Evolutionary conservation across 2,113 vertebrate species (phyloP).

Genomic region (Sebastes fasciatus): DNA sequence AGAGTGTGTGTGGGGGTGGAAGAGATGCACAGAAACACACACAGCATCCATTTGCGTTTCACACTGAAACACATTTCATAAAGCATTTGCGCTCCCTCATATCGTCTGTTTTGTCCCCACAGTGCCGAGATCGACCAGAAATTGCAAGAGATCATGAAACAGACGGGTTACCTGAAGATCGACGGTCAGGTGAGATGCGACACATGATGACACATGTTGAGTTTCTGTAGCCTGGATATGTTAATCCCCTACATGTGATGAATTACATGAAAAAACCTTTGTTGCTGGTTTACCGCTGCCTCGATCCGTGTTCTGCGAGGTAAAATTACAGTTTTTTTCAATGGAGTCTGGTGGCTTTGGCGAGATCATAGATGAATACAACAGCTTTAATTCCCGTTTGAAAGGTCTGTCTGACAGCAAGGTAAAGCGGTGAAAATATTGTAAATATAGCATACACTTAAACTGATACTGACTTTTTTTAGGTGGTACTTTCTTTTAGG

Average conservation of each 20-base stretch:
- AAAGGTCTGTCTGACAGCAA: too few relatives aligned
- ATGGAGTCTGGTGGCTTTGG: too few relatives aligned
- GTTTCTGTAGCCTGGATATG: background rate
- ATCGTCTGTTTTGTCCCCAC: constrained; percentile 32
- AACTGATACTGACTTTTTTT: too few relatives aligned
- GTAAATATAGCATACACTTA: too few relatives aligned
- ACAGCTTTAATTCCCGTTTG: too few relatives aligned
- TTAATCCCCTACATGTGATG: background rate
- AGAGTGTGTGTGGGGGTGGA: background rate
- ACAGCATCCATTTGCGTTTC: constrained; percentile 8
- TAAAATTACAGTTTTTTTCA: too few relatives aligned
- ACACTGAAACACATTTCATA: background rate
- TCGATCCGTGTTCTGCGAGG: too few relatives aligned
- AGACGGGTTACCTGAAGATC: constrained; percentile 94
- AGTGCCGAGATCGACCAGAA: constrained; percentile 97
- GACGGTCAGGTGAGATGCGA: constrained; percentile 90
- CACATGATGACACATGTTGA: background rate
- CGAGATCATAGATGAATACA: too few relatives aligned
- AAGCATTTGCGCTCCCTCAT: background rate
- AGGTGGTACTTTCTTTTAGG: too few relatives aligned
- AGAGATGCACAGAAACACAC: constrained; percentile 8
- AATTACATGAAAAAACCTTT: background rate
- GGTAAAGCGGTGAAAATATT: too few relatives aligned
- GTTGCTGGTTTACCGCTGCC: too few relatives aligned
- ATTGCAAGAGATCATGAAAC: constrained; percentile 96